phyloP scores from a whole-genome alignment of 1,140 invertebrate genomes.

The Eciton burchellii region DNA sequence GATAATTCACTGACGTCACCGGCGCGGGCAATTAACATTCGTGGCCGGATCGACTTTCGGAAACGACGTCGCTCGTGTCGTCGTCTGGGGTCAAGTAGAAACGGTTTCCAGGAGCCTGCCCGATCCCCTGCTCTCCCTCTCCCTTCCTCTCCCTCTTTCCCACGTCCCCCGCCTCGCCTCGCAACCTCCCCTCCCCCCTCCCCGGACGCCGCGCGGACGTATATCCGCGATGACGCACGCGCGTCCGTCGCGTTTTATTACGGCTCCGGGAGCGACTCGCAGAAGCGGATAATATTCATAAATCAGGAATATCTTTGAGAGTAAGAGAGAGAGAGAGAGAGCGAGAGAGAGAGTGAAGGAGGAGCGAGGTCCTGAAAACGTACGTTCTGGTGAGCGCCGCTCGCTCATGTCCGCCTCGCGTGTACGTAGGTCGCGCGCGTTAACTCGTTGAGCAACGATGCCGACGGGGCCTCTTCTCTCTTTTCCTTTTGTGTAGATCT shows the following conservation, averaged over 20 bases:
- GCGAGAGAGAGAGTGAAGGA: neutral
- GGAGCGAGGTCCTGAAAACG: constrained; percentile 28
- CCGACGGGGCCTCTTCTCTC: constrained; percentile 43
- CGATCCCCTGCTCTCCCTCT: neutral
- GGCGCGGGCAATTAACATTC: constrained; percentile 65
- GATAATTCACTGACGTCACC: constrained; percentile 47
- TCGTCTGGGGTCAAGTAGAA: constrained; percentile 70
- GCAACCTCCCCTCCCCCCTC: neutral
- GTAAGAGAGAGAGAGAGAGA: constrained; percentile 31
- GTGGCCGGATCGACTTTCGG: constrained; percentile 75
- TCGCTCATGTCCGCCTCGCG: constrained; percentile 37
- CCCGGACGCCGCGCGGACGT: constrained; percentile 2
- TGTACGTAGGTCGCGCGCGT: constrained; percentile 53
- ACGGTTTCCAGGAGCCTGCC: constrained; percentile 67
- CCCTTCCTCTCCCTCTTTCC: neutral
- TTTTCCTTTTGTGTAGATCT: constrained; percentile 72
- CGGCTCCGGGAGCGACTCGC: constrained; percentile 65
- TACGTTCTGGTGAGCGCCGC: constrained; percentile 20
- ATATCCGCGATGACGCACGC: constrained; percentile 61
- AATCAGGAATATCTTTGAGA: constrained; percentile 79
- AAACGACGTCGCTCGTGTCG: constrained; percentile 49
- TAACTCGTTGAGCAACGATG: constrained; percentile 80
- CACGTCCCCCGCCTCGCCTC: too few species aligned
- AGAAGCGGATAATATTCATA: constrained; percentile 77
- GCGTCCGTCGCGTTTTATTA: constrained; percentile 77